Evolutionary conservation across 2,113 vertebrate genomes (phyloP).

Genomic region (Ploceus nigricollis): DNA sequence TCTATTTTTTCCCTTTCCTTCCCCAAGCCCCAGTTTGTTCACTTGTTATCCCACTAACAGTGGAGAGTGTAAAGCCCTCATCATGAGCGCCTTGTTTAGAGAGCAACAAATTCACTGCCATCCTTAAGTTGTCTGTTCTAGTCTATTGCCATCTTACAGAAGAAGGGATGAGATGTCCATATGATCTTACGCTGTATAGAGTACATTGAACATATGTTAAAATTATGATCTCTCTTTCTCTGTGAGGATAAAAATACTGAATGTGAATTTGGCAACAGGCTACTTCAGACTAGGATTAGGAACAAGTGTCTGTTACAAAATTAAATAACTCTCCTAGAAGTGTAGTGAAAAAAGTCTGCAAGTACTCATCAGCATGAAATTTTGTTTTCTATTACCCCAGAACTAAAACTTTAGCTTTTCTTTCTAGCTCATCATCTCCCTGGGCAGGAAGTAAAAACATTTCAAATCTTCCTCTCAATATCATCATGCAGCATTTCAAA

Average conservation of each 20-base stretch:
- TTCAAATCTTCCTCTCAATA: neutral
- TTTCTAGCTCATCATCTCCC: neutral
- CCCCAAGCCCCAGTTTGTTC: neutral
- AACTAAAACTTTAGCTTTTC: neutral
- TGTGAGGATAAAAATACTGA: neutral
- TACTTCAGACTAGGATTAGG: neutral
- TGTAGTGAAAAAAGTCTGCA: neutral
- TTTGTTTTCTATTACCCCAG: neutral
- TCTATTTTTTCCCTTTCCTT: neutral
- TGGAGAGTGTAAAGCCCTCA: neutral
- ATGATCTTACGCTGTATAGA: neutral
- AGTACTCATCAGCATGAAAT: neutral
- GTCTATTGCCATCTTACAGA: neutral
- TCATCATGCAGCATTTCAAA: neutral
- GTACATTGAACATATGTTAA: neutral
- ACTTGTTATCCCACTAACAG: neutral
- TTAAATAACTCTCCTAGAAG: neutral
- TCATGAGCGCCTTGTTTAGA: neutral
- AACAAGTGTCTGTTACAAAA: neutral
- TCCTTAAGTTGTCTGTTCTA: neutral
- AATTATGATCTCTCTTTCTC: neutral
- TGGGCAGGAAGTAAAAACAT: neutral
- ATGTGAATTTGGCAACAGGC: neutral
- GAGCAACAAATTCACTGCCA: neutral
- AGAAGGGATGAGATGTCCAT: neutral